Base-by-base conservation (phyloP, 2,113 vertebrate species). In the Peromyscus maniculatus region DNA sequence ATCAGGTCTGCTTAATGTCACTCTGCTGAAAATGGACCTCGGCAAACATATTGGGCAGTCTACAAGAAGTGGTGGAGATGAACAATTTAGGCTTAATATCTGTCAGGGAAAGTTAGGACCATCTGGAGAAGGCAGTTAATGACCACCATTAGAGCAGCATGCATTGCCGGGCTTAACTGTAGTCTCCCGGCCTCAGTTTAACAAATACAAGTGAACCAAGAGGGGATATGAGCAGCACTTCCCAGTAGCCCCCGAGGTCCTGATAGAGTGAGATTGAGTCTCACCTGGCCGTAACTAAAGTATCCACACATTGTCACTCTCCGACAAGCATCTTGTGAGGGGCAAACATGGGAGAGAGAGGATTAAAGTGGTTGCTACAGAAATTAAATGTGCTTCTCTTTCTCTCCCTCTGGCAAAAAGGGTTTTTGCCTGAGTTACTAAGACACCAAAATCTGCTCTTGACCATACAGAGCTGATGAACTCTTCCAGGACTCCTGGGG, bases 41-140 rank as follows among this genome's bases (percentile, higher is more conserved):
- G 88, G 97, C 96, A 97, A 98, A 96, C 97, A 98, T 97, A 98
- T 90, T 97, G 98, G 96, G 97, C 96, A 93, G 96, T 96, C 97
- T 90, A 95, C 91, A 94, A 97, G 97, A 97, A 96, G 93, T 90
- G 36, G 96, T 77, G 89, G 93, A 97, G 96, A 96, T 64, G 95
- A 97, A 96, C 96, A 96, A 82, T 97, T 97, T 97, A 97, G 95
- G 89, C 97, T 96, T 96, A 91, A 93, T 97, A 96, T 97, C 96
- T 97, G 96, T 97, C 97, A 97, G 91, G 8, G 93, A 98, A 95
- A 97, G 94, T 94, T 43, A n/a, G 79, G 89, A 90, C 97, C 98
- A 97, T 98, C 98, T 98, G 98, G 97, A 97, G 89, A 96, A 94
- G 87, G 74, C 97, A 95, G 97, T 75, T 98, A 98, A 96, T 97